Conservation (phyloP, 2,888 invertebrate genomes). For the Blastobasis lacticolella region DNA sequence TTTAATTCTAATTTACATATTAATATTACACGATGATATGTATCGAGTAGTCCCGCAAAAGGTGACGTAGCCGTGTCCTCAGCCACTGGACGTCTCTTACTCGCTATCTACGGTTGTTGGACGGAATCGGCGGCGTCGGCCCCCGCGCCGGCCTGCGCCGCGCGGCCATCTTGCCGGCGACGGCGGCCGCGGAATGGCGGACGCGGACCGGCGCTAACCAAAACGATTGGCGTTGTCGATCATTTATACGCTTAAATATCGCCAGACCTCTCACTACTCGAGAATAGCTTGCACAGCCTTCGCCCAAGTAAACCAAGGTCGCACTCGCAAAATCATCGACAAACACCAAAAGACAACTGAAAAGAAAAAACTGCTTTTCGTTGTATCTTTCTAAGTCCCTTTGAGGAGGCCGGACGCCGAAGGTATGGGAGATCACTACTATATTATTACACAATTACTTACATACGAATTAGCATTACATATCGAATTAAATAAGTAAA, state of each 20-base stretch:
- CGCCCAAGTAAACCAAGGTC: no score
- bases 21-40: slow-evolving; percentile 82
- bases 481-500: slow-evolving; percentile 71
- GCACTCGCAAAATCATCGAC: slow-evolving; percentile 20
- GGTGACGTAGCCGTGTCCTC: slow-evolving; percentile 73
- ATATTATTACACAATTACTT: slow-evolving; percentile 68
- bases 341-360: slow-evolving; percentile 32
- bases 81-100: slow-evolving; percentile 75
- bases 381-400: slow-evolving; percentile 50
- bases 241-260: slow-evolving; percentile 13
- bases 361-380: slow-evolving; percentile 61
- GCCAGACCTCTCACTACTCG: no score
- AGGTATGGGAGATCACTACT: slow-evolving; percentile 72
- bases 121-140: slow-evolving; percentile 72
- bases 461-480: slow-evolving; percentile 67
- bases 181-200: slow-evolving; percentile 23
- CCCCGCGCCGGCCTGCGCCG: slow-evolving; percentile 26
- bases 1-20: slow-evolving; percentile 70
- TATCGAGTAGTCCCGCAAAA: slow-evolving; percentile 81
- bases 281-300: no score
- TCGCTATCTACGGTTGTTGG: slow-evolving; percentile 74
- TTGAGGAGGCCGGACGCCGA: slow-evolving; percentile 55
- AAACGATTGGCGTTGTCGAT: slow-evolving; percentile 16
- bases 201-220: slow-evolving; percentile 26
- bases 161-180: slow-evolving; percentile 19